Evolutionary conservation across 2,797 vertebrate genomes (phyloP).

Genomic region (Sebastes itinus): DNA sequence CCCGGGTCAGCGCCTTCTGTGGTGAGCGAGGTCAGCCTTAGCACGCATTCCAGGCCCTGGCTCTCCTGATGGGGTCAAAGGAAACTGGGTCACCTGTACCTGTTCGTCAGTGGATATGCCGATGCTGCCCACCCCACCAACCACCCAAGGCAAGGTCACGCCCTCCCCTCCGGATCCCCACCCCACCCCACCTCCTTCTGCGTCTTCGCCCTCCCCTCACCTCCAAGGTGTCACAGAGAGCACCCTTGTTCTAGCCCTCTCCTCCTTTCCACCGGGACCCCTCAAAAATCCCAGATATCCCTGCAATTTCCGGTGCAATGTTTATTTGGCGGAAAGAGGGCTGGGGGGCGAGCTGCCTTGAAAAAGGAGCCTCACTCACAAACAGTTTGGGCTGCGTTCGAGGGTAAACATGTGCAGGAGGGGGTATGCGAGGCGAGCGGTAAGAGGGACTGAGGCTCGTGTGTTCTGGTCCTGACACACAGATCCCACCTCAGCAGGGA

Average conservation of each 20-base stretch:
- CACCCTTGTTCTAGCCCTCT: conserved; percentile 73
- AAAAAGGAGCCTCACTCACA: conserved; percentile 78
- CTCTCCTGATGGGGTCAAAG: conserved; percentile 44
- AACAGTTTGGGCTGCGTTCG: conserved; percentile 71
- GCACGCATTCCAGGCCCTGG: conserved; percentile 12
- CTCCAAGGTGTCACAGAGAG: conserved; percentile 78
- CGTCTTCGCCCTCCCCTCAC: conserved; percentile 59
- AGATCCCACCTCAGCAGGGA: conserved; percentile 68
- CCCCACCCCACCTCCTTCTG: not conserved
- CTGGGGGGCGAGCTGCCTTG: conserved; percentile 38
- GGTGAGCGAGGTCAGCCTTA: conserved; percentile 22
- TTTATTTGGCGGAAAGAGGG: conserved; percentile 79
- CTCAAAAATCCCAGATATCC: conserved; percentile 86
- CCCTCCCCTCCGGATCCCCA: conserved; percentile 37
- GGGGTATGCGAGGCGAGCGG: conserved; percentile 58
- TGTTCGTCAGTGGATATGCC: conserved; percentile 36
- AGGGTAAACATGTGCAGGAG: conserved; percentile 75
- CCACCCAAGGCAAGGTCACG: conserved; percentile 53
- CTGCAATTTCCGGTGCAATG: conserved; percentile 85
- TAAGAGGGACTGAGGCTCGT: conserved; percentile 71
- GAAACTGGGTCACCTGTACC: conserved; percentile 72
- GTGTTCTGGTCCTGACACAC: conserved; percentile 76
- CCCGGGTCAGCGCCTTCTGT: not conserved
- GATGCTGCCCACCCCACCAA: conserved; percentile 40
- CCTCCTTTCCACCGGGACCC: conserved; percentile 77